A percentile compares a stretch with the other conserved stretches of the same genome.
Evolutionary conservation across 1,140 invertebrate species (phyloP).

Genomic region (Thalassaphorura encarpata): DNA sequence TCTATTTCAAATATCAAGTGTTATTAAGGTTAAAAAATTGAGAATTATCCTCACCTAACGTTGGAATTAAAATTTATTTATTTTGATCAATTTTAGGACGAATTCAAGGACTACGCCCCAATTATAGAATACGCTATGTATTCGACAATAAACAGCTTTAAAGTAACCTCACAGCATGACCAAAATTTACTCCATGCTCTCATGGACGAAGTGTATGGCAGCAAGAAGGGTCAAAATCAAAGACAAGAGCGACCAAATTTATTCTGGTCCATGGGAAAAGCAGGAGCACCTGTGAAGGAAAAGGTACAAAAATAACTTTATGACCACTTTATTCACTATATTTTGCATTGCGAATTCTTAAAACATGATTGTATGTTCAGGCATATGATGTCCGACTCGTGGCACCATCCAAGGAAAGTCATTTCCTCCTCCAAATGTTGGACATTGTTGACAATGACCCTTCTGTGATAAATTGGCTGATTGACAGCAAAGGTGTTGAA

Average conservation of each 20-base stretch:
- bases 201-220: slow-evolving; percentile 1
- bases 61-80: no score
- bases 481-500: neutral
- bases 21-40: no score
- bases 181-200: neutral
- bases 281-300: neutral
- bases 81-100: neutral
- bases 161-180: neutral
- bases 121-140: neutral
- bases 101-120: neutral
- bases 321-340: neutral
- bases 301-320: neutral
- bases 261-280: no score
- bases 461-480: slow-evolving; percentile 4
- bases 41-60: no score
- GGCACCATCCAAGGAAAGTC: no score
- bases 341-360: no score
- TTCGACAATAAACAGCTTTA: neutral
- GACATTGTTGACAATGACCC: neutral
- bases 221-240: neutral
- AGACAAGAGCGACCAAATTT: neutral
- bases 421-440: neutral
- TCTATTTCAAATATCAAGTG: no score
- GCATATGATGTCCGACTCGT: no score
- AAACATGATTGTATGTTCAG: no score